Evolutionary conservation across 2,888 invertebrate genomes (phyloP).

Genomic region (Netelia melanura): DNA sequence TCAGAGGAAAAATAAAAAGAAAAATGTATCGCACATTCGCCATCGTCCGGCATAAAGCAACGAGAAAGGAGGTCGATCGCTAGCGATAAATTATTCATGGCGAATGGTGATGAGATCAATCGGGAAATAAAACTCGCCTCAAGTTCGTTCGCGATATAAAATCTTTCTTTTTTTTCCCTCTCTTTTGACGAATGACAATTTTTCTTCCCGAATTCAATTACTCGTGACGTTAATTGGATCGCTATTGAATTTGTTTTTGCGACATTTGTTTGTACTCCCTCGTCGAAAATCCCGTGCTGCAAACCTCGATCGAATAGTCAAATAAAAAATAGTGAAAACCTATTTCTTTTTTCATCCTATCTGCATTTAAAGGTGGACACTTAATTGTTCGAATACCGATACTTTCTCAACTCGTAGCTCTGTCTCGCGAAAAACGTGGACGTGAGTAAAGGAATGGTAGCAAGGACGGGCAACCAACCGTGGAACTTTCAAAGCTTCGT

Average conservation of each 20-base stretch:
- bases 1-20: not conserved
- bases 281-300: not conserved
- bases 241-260: constrained; percentile 19
- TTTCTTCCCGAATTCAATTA: constrained; percentile 27
- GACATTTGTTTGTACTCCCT: not conserved
- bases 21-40: not conserved
- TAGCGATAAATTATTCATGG: constrained; percentile 61
- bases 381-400: not conserved
- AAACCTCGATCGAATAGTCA: not conserved
- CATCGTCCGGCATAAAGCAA: not conserved
- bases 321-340: not conserved
- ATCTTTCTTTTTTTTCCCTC: constrained; percentile 1
- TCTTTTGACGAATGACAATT: constrained; percentile 29
- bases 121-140: constrained; percentile 12
- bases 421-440: constrained; percentile 14
- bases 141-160: not conserved
- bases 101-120: constrained; percentile 3
- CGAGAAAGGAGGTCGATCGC: constrained; percentile 44
- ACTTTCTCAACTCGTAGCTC: not conserved
- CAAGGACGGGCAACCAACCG: constrained; percentile 15
- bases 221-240: constrained; percentile 35
- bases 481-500: constrained; percentile 42
- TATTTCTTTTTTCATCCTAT: not conserved
- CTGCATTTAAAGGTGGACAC: too few species aligned
- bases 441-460: constrained; percentile 1